phyloP scores from a whole-genome alignment of 2,888 invertebrate genomes.

The Diaperis boleti region DNA sequence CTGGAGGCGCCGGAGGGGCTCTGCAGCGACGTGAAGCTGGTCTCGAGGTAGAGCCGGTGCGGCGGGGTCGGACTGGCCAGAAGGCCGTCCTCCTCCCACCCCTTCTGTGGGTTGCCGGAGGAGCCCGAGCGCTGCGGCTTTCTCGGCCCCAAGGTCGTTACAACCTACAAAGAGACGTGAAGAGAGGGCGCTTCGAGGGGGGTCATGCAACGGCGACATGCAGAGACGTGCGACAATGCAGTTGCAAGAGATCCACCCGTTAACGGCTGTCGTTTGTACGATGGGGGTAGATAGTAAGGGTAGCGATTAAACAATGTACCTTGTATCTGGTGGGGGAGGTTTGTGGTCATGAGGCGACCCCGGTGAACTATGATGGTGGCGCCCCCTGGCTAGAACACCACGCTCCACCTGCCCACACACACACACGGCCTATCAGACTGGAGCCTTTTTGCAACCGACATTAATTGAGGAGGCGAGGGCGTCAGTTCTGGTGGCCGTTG shows the following conservation, averaged over 20 bases:
- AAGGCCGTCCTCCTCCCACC: conserved; percentile 38
- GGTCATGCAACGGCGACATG: conserved; percentile 18
- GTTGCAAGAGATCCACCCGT: background rate
- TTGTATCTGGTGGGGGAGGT: conserved; percentile 61
- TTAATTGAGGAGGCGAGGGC: too few species aligned
- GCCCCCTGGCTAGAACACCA: conserved; percentile 54
- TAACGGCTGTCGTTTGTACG: background rate
- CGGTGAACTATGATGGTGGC: conserved; percentile 51
- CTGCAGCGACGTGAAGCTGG: conserved; percentile 80
- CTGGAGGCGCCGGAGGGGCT: conserved; percentile 62
- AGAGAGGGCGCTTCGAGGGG: background rate
- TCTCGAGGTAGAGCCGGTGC: conserved; percentile 77
- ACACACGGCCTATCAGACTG: conserved; percentile 43
- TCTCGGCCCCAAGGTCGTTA: conserved; percentile 82
- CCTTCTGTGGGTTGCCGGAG: conserved; percentile 56
- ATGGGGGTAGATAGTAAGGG: conserved; percentile 5
- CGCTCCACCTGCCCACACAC: conserved; percentile 62
- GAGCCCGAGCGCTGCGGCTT: conserved; percentile 77
- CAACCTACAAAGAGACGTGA: conserved; percentile 69
- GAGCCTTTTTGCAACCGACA: conserved; percentile 30
- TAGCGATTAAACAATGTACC: conserved; percentile 48
- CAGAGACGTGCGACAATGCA: conserved; percentile 21
- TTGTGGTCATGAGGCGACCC: conserved; percentile 60
- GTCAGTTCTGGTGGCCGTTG: too few species aligned
- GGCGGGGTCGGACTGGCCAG: conserved; percentile 62